Evolutionary conservation across 2,888 invertebrate species (phyloP).

Genomic region (Agrotis segetum): DNA sequence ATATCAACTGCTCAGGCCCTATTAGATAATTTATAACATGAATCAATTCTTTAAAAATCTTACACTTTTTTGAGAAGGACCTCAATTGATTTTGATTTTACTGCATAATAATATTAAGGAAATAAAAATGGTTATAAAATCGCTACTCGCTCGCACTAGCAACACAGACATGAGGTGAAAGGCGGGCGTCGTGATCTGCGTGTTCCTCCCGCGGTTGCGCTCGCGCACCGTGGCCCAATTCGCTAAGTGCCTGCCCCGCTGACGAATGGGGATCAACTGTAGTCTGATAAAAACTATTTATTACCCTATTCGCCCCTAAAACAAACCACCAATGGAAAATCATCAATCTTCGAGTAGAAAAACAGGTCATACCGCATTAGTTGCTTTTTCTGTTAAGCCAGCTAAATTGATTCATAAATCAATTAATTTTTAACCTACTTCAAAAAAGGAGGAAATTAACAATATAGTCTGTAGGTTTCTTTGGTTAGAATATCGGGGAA

Average conservation of each 20-base stretch:
- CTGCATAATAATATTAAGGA: not conserved
- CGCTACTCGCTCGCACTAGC: slow-evolving; percentile 43
- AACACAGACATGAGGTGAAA: slow-evolving; percentile 75
- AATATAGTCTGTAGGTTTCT: no score
- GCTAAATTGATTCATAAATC: slow-evolving; percentile 50
- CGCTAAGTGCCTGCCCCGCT: slow-evolving; percentile 78
- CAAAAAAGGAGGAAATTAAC: no score
- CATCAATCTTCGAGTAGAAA: slow-evolving; percentile 69
- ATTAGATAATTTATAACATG: no score
- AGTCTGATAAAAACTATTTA: slow-evolving; percentile 74
- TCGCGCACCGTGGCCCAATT: slow-evolving; percentile 76
- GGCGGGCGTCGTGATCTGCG: slow-evolving; percentile 69
- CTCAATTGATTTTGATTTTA: not conserved
- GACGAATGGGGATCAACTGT: slow-evolving; percentile 80
- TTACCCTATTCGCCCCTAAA: slow-evolving; percentile 67
- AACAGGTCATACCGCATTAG: slow-evolving; percentile 58
- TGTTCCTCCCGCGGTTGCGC: slow-evolving; percentile 70
- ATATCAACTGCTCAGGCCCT: not conserved
- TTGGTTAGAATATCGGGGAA: no score
- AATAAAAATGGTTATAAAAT: slow-evolving; percentile 22
- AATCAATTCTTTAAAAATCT: no score
- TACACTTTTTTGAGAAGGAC: no score
- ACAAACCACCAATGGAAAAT: slow-evolving; percentile 59
- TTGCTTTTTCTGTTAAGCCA: slow-evolving; percentile 47
- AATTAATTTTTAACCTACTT: not conserved